A percentile compares a stretch with the other conserved stretches of the same genome.
These are phyloP conservation scores for Lagopus leucura DNA, from an alignment of 2,113 vertebrate species.

Conservation along the genomic window DNA sequence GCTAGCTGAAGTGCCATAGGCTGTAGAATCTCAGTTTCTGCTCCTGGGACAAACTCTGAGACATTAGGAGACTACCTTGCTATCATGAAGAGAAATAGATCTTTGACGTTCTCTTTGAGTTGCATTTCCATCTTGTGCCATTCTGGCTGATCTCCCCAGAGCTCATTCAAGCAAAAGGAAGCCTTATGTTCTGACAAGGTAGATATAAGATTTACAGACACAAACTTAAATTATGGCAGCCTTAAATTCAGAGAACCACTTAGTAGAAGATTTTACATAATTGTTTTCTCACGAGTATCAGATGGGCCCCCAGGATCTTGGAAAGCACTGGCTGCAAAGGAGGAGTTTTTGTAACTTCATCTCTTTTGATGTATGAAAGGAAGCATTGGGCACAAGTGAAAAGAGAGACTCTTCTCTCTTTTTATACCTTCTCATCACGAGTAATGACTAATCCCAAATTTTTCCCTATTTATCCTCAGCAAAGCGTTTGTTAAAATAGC, in stretches of 20 bases:
- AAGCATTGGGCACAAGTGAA: background rate
- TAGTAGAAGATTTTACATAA: background rate
- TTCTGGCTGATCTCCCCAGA: too few relatives aligned
- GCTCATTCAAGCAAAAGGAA: background rate
- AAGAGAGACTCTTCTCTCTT: background rate
- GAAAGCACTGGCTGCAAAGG: background rate
- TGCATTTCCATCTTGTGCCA: background rate
- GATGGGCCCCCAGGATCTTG: background rate
- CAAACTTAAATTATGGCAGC: background rate
- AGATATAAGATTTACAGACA: background rate
- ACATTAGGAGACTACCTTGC: accelerated
- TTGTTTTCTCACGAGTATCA: background rate
- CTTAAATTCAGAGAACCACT: background rate
- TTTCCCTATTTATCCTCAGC: background rate
- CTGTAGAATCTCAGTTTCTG: background rate
- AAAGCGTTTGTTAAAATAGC: background rate
- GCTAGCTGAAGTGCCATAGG: background rate
- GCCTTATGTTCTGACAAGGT: background rate
- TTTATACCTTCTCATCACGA: background rate
- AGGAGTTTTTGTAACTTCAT: background rate
- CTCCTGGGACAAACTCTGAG: background rate
- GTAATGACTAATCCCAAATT: background rate
- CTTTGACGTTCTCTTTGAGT: background rate
- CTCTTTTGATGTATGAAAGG: background rate
- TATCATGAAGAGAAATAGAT: background rate